phyloP scores from a whole-genome alignment of 1,140 invertebrate species.

The Saxidomus purpurata region DNA sequence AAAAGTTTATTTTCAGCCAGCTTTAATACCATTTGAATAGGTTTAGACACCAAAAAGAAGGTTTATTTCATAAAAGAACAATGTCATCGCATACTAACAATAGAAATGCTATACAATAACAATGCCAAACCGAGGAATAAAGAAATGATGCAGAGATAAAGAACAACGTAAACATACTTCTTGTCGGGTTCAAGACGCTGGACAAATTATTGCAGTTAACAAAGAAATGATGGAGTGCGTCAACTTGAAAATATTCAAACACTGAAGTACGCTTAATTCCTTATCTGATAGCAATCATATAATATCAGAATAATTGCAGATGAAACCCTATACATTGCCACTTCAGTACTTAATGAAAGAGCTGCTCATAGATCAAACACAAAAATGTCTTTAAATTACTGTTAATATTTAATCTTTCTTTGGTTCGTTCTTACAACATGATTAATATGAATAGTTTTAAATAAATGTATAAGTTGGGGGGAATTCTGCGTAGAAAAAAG shows the following conservation, averaged over 20 bases:
- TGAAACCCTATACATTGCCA: conserved; percentile 20
- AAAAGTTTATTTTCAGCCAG: too few relatives aligned
- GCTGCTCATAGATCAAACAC: background rate
- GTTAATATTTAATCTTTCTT: background rate
- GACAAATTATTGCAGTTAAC: conserved; percentile 21
- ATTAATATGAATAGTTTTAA: too few relatives aligned
- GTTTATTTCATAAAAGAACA: too few relatives aligned
- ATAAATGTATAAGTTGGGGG: too few relatives aligned
- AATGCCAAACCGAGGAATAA: background rate
- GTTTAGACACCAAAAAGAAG: too few relatives aligned
- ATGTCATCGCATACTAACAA: too few relatives aligned
- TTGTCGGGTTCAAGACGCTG: background rate
- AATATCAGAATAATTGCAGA: conserved; percentile 17
- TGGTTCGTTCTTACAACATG: too few relatives aligned
- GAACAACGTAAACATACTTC: background rate
- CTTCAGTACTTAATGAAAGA: background rate
- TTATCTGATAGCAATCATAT: background rate
- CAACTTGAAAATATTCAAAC: conserved; percentile 30
- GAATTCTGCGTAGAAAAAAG: too few relatives aligned
- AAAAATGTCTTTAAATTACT: background rate
- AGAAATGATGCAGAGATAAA: background rate
- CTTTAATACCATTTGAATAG: too few relatives aligned
- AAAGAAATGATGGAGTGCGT: conserved; percentile 7
- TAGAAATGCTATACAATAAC: too few relatives aligned
- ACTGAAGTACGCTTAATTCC: background rate